phyloP scores from a whole-genome alignment of 2,888 invertebrate species.

The Eristalis tenax region DNA sequence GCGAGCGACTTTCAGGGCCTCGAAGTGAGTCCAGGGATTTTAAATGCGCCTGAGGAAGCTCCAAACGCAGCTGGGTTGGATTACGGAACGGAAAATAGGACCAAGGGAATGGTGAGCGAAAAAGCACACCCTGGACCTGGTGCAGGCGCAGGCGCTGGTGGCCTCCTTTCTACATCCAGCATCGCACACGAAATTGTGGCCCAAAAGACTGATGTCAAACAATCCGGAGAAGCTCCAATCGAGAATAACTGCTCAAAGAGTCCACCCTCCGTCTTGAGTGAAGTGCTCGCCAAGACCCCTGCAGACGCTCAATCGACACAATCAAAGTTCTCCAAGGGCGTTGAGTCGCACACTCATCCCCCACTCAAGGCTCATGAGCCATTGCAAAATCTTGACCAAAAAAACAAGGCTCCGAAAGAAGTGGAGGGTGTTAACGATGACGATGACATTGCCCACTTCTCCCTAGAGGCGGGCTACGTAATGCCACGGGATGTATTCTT shows the following conservation, averaged over 20 bases:
- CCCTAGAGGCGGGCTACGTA: neutral
- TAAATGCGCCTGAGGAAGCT: neutral
- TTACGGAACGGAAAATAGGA: neutral
- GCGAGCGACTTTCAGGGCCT: neutral
- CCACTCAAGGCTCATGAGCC: neutral
- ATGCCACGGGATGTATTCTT: neutral
- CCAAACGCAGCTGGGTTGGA: neutral
- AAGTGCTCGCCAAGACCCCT: neutral
- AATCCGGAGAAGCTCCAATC: neutral
- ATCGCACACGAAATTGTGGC: neutral
- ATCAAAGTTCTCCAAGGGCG: neutral
- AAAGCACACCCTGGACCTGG: too few species aligned
- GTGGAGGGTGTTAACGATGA: neutral
- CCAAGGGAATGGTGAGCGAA: too few species aligned
- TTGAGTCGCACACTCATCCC: neutral
- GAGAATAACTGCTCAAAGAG: too few species aligned
- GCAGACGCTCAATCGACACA: neutral
- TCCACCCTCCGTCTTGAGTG: neutral
- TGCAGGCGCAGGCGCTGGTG: neutral
- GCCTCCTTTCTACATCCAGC: neutral
- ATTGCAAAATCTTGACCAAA: neutral
- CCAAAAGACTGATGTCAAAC: neutral
- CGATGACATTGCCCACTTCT: neutral
- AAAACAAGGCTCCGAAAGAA: neutral
- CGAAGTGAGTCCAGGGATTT: neutral